Percentiles rank a stretch among this genome's conserved stretches.
phyloP scores from a whole-genome alignment of 2,888 invertebrate species.

The Heliconius erato region DNA sequence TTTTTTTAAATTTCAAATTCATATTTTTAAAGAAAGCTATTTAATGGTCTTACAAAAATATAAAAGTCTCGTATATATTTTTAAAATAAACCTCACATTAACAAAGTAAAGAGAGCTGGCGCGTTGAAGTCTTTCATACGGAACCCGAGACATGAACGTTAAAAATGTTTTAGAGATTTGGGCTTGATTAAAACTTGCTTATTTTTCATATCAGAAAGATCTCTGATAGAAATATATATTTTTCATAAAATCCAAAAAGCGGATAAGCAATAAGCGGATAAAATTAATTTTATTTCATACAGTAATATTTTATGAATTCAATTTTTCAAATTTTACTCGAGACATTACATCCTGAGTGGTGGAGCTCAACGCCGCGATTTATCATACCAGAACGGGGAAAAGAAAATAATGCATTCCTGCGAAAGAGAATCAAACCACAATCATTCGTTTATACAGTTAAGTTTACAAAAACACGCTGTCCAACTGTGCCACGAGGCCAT shows the following conservation, averaged over 20 bases:
- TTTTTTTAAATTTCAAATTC: constrained; percentile 27
- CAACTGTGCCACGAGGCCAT: not conserved
- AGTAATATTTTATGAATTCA: too few species aligned
- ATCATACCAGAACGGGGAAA: not conserved
- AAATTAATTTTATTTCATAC: not conserved
- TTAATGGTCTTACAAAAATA: not conserved
- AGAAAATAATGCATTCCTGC: not conserved
- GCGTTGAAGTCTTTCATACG: constrained; percentile 77
- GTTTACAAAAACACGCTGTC: not conserved
- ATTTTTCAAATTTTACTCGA: too few species aligned
- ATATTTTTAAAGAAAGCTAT: not conserved
- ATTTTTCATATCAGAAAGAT: not conserved
- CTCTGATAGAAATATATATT: not conserved
- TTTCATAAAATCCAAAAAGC: too few species aligned
- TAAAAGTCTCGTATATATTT: not conserved
- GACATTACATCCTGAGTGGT: not conserved
- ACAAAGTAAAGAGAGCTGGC: constrained; percentile 45
- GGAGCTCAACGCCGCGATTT: not conserved
- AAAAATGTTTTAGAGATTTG: not conserved
- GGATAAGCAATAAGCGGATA: not conserved
- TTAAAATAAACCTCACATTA: not conserved
- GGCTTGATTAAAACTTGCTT: not conserved
- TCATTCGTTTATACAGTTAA: not conserved
- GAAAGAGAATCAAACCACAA: not conserved
- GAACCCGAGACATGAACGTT: constrained; percentile 36